Percentiles rank a stretch among this genome's conserved stretches.
phyloP scores from a whole-genome alignment of 2,113 vertebrate genomes.

The Benitochromis conjunctus region DNA sequence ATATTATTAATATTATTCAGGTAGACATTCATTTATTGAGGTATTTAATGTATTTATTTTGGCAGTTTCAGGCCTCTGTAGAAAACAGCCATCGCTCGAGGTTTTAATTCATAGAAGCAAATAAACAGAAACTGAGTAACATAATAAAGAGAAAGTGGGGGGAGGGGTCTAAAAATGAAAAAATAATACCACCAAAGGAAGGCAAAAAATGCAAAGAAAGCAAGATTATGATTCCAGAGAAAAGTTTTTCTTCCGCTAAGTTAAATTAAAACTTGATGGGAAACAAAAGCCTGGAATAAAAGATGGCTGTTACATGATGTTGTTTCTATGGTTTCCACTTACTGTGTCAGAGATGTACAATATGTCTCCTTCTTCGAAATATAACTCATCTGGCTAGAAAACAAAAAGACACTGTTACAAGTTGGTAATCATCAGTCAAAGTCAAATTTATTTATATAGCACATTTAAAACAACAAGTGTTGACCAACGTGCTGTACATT shows the following conservation, averaged over 20 bases:
- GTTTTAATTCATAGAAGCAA: background rate
- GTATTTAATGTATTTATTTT: background rate
- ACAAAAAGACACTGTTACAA: background rate
- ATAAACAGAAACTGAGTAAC: background rate
- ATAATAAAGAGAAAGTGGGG: background rate
- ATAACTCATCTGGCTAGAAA: slow-evolving; percentile 92
- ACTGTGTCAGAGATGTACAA: slow-evolving; percentile 98
- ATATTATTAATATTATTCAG: background rate
- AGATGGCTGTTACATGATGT: background rate
- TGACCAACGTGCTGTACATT: too few species aligned
- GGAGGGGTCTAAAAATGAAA: background rate
- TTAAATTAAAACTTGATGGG: background rate
- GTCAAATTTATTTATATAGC: too few species aligned
- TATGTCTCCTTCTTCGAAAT: slow-evolving; percentile 97
- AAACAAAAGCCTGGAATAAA: background rate
- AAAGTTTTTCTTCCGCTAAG: too few species aligned
- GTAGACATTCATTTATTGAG: background rate
- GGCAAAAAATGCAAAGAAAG: background rate
- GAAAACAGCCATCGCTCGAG: background rate
- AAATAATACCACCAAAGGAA: background rate
- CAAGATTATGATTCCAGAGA: background rate
- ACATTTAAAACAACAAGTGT: too few species aligned
- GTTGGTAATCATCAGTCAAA: background rate
- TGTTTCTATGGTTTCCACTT: slow-evolving; percentile 41
- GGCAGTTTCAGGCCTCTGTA: background rate